Conservation (phyloP, 1,140 invertebrate genomes). For the Zaprionus inermis region DNA sequence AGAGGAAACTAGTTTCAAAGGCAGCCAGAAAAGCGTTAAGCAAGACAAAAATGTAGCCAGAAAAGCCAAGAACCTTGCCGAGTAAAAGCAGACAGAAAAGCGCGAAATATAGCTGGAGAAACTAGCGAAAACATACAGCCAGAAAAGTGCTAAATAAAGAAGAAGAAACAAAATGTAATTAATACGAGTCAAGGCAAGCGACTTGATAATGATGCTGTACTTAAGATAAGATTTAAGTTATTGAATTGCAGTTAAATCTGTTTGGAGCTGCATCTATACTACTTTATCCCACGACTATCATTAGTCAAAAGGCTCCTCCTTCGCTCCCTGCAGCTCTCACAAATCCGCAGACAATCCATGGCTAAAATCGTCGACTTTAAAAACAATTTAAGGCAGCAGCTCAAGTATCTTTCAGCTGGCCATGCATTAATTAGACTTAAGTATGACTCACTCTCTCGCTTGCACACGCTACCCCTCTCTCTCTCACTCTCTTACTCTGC, state of each 20-base stretch:
- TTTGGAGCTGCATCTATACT: neutral
- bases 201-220: neutral
- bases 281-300: neutral
- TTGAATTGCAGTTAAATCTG: constrained; percentile 3
- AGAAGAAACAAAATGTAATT: neutral
- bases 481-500: neutral
- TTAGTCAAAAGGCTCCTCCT: neutral
- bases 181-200: neutral
- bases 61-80: no score
- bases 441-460: neutral
- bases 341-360: neutral
- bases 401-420: constrained; percentile 12
- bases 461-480: neutral
- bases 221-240: neutral
- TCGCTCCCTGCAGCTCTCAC: neutral
- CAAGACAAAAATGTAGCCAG: no score
- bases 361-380: constrained; percentile 4
- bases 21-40: no score
- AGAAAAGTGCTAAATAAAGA: neutral
- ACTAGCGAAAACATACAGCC: constrained; percentile 28
- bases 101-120: neutral
- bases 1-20: neutral
- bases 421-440: constrained; percentile 37
- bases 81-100: no score
- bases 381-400: constrained; percentile 18